Evolutionary conservation across 2,797 vertebrate species (phyloP).

Genomic region (Antennarius maculatus): DNA sequence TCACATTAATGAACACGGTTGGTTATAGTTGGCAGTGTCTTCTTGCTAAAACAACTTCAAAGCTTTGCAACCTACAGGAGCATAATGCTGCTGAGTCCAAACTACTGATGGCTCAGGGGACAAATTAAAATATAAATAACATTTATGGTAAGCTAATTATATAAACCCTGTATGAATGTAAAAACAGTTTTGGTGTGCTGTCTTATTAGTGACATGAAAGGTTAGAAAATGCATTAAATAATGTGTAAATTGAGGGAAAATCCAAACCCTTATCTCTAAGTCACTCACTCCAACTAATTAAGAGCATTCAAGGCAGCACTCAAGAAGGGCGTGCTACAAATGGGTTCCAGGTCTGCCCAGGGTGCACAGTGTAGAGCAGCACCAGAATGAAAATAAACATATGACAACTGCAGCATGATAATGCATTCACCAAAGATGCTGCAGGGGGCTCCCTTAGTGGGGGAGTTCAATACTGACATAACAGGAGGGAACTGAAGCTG

Average conservation of each 20-base stretch:
- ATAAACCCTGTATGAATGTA: slow-evolving; percentile 11
- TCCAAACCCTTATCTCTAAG: slow-evolving; percentile 43
- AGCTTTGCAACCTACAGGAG: not conserved
- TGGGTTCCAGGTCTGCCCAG: slow-evolving; percentile 59
- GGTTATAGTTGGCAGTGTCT: slow-evolving; percentile 3
- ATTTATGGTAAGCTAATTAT: slow-evolving; percentile 42
- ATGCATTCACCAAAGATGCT: slow-evolving; percentile 69
- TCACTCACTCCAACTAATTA: slow-evolving; percentile 69
- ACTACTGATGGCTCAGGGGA: not conserved
- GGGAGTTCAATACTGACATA: slow-evolving; percentile 67
- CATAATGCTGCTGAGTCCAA: not conserved
- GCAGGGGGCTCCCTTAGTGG: slow-evolving; percentile 58
- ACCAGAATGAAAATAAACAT: slow-evolving; percentile 76
- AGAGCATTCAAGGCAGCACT: slow-evolving; percentile 54
- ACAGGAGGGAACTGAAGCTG: slow-evolving; percentile 63
- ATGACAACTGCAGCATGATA: slow-evolving; percentile 66
- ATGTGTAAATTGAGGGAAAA: slow-evolving; percentile 11
- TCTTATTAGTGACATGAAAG: slow-evolving; percentile 46
- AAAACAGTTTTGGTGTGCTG: slow-evolving; percentile 3
- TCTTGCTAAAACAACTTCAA: slow-evolving; percentile 2
- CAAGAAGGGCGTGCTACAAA: slow-evolving; percentile 59
- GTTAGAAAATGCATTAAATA: slow-evolving; percentile 30
- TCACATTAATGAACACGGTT: slow-evolving; percentile 4
- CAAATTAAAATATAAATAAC: slow-evolving; percentile 20
- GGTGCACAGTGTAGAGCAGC: slow-evolving; percentile 47